phyloP scores from a whole-genome alignment of 2,113 vertebrate genomes.

The Anhinga rufa region DNA sequence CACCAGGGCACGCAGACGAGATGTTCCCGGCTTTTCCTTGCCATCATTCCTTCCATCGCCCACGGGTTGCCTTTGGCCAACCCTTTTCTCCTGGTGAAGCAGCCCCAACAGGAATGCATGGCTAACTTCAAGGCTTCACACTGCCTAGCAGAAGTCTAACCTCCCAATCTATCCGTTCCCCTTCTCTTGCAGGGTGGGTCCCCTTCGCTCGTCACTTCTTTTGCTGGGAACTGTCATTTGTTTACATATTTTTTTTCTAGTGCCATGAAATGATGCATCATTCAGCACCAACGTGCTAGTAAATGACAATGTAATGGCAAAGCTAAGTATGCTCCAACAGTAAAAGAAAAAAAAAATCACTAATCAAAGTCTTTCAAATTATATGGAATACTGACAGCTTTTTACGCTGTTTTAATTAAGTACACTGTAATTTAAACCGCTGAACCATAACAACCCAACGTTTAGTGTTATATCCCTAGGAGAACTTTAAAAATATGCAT shows the following conservation, averaged over 20 bases:
- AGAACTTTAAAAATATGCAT: conserved; percentile 69
- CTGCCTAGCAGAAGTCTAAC: background rate
- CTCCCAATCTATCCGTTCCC: background rate
- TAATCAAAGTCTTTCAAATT: conserved; percentile 51
- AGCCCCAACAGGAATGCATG: background rate
- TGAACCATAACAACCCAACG: conserved; percentile 62
- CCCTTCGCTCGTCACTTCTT: background rate
- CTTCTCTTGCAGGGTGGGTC: background rate
- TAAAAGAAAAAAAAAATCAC: conserved; percentile 3
- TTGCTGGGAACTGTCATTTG: background rate
- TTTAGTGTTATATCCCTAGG: conserved; percentile 68
- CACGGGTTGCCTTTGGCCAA: background rate
- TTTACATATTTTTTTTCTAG: background rate
- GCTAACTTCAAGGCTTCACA: background rate
- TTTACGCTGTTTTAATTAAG: conserved; percentile 71
- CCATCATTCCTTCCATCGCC: fast-evolving
- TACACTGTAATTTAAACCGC: conserved; percentile 66
- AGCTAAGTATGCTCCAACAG: conserved; percentile 1
- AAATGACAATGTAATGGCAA: background rate
- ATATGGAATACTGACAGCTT: conserved; percentile 55
- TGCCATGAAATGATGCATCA: background rate
- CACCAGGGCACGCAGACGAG: background rate
- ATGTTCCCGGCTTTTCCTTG: background rate
- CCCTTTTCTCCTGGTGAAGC: background rate
- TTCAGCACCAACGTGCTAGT: background rate